These are phyloP conservation scores for Dioctria linearis DNA, from an alignment of 2,888 invertebrate species.

Conservation along the genomic window DNA sequence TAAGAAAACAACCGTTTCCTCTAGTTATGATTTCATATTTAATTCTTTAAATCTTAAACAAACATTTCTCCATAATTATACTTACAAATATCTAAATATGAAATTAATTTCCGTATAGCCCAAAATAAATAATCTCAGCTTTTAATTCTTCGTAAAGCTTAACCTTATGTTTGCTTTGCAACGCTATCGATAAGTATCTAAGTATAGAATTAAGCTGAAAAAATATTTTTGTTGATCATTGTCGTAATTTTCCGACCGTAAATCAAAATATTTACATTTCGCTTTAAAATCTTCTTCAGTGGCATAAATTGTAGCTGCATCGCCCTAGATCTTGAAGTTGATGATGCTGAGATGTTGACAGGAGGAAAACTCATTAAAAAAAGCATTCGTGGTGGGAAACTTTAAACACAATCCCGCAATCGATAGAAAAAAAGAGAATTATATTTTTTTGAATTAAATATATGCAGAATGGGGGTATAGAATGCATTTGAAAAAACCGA, in stretches of 20 bases:
- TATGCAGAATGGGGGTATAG: no score
- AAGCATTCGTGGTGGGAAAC: background rate
- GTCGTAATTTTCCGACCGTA: conserved; percentile 32
- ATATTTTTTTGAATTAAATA: no score
- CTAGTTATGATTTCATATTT: no score
- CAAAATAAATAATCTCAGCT: conserved; percentile 16
- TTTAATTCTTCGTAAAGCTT: background rate
- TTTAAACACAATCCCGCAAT: background rate
- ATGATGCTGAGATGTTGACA: conserved; percentile 37
- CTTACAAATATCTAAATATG: no score
- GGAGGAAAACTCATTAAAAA: conserved; percentile 36
- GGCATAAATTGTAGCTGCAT: conserved; percentile 4
- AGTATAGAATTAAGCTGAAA: background rate
- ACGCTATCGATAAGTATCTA: conserved; percentile 8
- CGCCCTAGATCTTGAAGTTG: background rate
- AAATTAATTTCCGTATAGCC: background rate
- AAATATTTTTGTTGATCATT: conserved; percentile 36
- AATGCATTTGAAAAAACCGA: no score
- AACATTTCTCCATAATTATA: no score
- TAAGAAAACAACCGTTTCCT: no score
- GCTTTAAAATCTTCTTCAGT: conserved; percentile 14
- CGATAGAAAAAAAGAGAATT: no score
- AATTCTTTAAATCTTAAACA: no score
- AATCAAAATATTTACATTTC: conserved; percentile 50
- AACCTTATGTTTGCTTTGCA: background rate